Evolutionary conservation across 1,140 invertebrate genomes (phyloP).

Genomic region (Temnothorax curvispinosus): DNA sequence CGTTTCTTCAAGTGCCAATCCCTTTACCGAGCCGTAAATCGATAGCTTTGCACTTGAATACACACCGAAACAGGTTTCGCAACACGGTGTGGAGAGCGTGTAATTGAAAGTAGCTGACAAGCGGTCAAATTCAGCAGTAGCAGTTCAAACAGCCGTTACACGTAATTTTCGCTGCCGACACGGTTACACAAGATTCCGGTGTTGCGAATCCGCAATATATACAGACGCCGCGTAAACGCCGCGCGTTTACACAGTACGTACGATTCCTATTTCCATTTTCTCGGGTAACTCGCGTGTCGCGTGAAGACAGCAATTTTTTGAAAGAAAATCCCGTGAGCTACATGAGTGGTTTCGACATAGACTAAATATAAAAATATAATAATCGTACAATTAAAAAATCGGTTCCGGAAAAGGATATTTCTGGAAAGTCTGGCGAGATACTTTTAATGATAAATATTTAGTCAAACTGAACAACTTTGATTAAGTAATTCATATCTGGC

Average conservation of each 20-base stretch:
- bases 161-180: constrained; percentile 60
- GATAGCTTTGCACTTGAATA: constrained; percentile 50
- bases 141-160: constrained; percentile 57
- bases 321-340: background rate
- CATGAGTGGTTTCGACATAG: background rate
- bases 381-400: background rate
- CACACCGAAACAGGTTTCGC: constrained; percentile 1
- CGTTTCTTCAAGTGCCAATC: constrained; percentile 23
- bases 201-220: constrained; percentile 43
- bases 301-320: constrained; percentile 10
- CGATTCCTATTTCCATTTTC: constrained; percentile 32
- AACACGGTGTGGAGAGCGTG: constrained; percentile 32
- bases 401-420: background rate
- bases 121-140: constrained; percentile 54
- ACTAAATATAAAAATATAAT: constrained; percentile 21
- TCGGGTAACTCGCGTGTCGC: background rate
- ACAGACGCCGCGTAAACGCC: background rate
- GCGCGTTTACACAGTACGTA: constrained; percentile 6
- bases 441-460: too few relatives aligned
- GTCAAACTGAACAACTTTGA: too few relatives aligned
- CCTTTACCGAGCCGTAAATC: constrained; percentile 25
- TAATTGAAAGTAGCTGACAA: constrained; percentile 67
- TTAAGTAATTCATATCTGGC: too few relatives aligned
- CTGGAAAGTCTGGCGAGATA: too few relatives aligned
- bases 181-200: constrained; percentile 52